These are phyloP conservation scores for Idaea dimidiata DNA, from an alignment of 2,888 invertebrate genomes.

Conservation along the genomic window DNA sequence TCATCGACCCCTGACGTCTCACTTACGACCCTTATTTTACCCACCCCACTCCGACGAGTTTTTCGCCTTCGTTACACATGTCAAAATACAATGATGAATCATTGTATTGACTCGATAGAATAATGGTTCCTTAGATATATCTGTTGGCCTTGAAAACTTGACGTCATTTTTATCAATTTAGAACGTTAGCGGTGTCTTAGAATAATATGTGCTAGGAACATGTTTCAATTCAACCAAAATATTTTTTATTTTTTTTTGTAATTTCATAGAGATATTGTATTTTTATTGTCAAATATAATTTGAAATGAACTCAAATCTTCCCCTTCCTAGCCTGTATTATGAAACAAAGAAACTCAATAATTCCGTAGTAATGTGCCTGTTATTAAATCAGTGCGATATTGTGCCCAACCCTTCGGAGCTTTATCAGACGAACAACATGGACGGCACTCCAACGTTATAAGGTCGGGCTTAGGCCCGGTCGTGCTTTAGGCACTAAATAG, in stretches of 20 bases:
- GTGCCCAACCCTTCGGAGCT: constrained; percentile 3
- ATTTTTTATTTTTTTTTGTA: too few species aligned
- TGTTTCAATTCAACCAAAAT: too few species aligned
- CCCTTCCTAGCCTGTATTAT: constrained; percentile 6
- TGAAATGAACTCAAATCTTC: constrained; percentile 5
- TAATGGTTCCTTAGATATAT: constrained; percentile 70
- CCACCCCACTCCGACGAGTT: constrained; percentile 59
- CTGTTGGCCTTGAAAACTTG: constrained; percentile 36
- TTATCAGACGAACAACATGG: neutral
- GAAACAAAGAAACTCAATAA: constrained; percentile 6
- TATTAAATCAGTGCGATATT: constrained; percentile 8
- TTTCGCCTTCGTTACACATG: constrained; percentile 77
- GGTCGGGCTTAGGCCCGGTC: neutral
- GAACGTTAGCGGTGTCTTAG: constrained; percentile 45
- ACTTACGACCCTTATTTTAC: constrained; percentile 53
- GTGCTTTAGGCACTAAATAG: too few species aligned
- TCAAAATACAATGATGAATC: constrained; percentile 70
- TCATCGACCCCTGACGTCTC: constrained; percentile 73
- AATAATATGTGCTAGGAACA: too few species aligned
- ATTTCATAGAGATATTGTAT: too few species aligned
- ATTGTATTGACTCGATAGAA: constrained; percentile 54
- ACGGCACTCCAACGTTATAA: neutral
- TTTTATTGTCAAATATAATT: neutral
- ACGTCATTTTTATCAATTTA: constrained; percentile 20
- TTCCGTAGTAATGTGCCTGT: constrained; percentile 6